Base-by-base conservation (phyloP, 2,888 invertebrate species). In the Sussaba pulchella region DNA sequence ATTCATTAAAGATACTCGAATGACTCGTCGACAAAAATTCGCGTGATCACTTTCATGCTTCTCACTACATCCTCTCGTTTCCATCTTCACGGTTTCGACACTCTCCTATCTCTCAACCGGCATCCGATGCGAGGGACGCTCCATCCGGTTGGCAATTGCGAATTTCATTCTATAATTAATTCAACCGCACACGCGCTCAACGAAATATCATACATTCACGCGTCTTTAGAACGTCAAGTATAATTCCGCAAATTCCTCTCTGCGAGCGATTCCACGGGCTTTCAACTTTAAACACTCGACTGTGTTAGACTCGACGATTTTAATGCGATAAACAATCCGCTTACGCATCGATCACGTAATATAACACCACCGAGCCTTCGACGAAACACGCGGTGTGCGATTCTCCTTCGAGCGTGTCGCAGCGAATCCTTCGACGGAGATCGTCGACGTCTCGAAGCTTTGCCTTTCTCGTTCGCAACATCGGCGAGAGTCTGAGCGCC, bases 311-410 rank as follows among this genome's bases (percentile, higher is more conserved):
- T n/a, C n/a, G n/a, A 52, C 50, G 47, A 74, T 78, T 78, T 43
- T 39, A 67, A 81, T 52, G 66, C 59, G 78, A 77, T 82, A 81
- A 81, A 71, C 64, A 74, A 81, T 82, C 52, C 70, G 78, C 71
- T 82, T 83, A 81, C 71, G 76, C 76, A 81, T 81, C 78, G 52
- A 45, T 47, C 47, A 52, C n/a, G n/a, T 66, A 69, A 72, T 71
- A 45, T 4, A 6, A 26, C 41, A 6, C 14, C 57, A 45, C 12
- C 26, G 43, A 19, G 43, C 14, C 26, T 17, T 70, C 57, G 17
- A 6, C 69, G 39, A 43, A 43, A 26, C 31, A 41, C 31, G 54
- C 45, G 45, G 43, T 45, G 26, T 31, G 4, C 4, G 26, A 45
- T 69, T 69, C 17, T 70, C 43, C 43, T 57, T 17, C 12, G 43